Evolutionary conservation across 2,797 vertebrate species (phyloP).

Genomic region (Dipus sagitta): DNA sequence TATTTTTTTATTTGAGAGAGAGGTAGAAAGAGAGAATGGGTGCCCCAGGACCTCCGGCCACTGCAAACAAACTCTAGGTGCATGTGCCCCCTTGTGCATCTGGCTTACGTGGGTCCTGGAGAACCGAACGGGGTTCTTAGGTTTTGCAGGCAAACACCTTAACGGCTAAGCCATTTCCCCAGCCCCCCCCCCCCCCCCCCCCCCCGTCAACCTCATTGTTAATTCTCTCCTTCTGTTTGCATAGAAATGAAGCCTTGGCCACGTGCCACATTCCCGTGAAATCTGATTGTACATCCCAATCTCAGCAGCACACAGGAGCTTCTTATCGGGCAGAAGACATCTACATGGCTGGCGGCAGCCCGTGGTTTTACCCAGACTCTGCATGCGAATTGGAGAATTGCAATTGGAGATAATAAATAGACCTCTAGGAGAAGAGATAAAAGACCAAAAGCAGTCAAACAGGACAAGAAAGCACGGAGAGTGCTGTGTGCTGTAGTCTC

Average conservation of each 20-base stretch:
- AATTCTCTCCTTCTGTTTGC: constrained; percentile 38
- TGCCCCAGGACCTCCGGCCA: no score
- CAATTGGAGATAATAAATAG: constrained; percentile 7
- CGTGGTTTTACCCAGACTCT: constrained; percentile 48
- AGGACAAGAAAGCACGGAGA: background rate
- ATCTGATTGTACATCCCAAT: constrained; percentile 56
- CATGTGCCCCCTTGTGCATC: no score
- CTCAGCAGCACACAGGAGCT: background rate
- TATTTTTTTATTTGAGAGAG: no score
- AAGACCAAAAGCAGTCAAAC: background rate
- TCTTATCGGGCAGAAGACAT: constrained; percentile 1
- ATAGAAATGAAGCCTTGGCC: constrained; percentile 59
- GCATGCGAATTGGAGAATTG: constrained; percentile 16
- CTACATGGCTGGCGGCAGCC: constrained; percentile 24
- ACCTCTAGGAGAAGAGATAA: constrained; percentile 31
- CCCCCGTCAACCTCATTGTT: background rate
- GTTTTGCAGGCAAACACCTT: no score
- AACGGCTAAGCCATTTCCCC: no score
- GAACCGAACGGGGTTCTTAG: no score
- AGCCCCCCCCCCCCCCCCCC: background rate
- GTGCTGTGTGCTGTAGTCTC: background rate
- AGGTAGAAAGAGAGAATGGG: no score
- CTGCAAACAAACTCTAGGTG: no score
- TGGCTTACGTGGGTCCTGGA: no score
- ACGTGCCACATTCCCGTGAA: constrained; percentile 6